These are phyloP conservation scores for Gasterosteus nipponicus DNA, from an alignment of 2,113 vertebrate species.

Conservation along the genomic window DNA sequence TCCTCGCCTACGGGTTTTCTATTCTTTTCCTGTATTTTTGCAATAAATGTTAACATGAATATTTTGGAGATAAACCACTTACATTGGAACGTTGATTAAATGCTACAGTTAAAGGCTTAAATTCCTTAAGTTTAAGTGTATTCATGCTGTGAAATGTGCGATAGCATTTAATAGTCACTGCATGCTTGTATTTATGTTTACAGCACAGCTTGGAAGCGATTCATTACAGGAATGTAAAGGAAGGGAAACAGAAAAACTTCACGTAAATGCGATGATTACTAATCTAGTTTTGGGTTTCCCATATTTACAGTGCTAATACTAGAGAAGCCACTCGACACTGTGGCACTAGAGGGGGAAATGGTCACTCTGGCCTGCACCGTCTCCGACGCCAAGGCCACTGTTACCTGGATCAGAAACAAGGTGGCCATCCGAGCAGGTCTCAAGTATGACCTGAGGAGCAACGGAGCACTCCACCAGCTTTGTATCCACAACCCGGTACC, in stretches of 20 bases:
- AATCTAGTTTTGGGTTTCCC: conserved; percentile 57
- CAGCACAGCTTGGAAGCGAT: neutral
- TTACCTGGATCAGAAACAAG: conserved; percentile 74
- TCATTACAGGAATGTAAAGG: neutral
- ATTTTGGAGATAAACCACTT: neutral
- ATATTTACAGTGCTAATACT: conserved; percentile 77
- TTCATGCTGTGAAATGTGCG: conserved; percentile 12
- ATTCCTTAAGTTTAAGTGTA: neutral
- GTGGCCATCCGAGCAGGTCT: conserved; percentile 64
- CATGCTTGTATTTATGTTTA: conserved; percentile 16
- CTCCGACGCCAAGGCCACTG: conserved; percentile 72
- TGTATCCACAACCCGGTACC: conserved; percentile 76
- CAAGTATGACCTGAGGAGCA: conserved; percentile 75
- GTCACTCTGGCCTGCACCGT: conserved; percentile 83
- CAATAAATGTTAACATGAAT: conserved; percentile 8
- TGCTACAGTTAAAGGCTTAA: neutral
- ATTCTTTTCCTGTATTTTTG: conserved; percentile 7
- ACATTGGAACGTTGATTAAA: neutral
- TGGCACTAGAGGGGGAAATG: conserved; percentile 80
- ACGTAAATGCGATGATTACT: conserved; percentile 21
- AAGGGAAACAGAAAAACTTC: conserved; percentile 7
- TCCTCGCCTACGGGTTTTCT: neutral
- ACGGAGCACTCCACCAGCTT: conserved; percentile 71
- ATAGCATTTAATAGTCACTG: conserved; percentile 10
- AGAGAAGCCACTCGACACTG: conserved; percentile 75